A percentile compares a stretch with the other conserved stretches of the same genome.
Evolutionary conservation across 1,140 invertebrate genomes (phyloP).

Genomic region (Heliconius himera): DNA sequence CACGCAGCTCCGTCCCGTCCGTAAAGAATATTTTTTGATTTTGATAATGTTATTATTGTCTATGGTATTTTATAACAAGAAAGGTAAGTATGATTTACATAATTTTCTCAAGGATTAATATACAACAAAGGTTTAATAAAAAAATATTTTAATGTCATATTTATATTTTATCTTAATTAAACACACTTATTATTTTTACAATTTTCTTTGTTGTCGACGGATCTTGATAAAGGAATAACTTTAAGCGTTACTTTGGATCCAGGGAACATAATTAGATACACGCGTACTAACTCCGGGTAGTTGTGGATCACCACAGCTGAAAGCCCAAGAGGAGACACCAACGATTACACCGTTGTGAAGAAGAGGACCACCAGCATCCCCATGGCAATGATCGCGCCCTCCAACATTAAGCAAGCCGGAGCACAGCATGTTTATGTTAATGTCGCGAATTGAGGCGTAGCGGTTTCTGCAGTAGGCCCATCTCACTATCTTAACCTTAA

Average conservation of each 20-base stretch:
- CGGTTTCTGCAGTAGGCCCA: slow-evolving; percentile 17
- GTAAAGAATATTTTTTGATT: too few relatives aligned
- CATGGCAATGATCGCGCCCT: slow-evolving; percentile 23
- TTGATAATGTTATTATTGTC: too few relatives aligned
- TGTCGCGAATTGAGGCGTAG: background rate
- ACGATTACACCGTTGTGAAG: slow-evolving; percentile 34
- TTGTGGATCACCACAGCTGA: slow-evolving; percentile 23
- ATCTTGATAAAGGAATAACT: too few relatives aligned
- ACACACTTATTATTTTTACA: too few relatives aligned
- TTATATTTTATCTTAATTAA: too few relatives aligned
- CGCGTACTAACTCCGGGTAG: slow-evolving; percentile 34
- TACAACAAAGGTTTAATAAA: too few relatives aligned
- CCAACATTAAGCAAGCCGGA: slow-evolving; percentile 8
- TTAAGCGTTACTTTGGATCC: slow-evolving; percentile 31
- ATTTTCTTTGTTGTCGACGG: background rate
- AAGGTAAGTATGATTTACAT: too few relatives aligned
- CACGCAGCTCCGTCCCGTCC: too few relatives aligned
- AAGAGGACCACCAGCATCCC: slow-evolving; percentile 34
- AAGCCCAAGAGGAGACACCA: slow-evolving; percentile 31
- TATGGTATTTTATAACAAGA: too few relatives aligned
- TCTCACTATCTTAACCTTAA: slow-evolving; percentile 28
- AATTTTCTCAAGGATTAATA: too few relatives aligned
- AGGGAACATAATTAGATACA: slow-evolving; percentile 27
- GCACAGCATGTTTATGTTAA: slow-evolving; percentile 30
- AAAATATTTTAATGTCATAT: too few relatives aligned